Base-by-base conservation (phyloP, 2,113 vertebrate genomes). In the Bubo scandiacus region DNA sequence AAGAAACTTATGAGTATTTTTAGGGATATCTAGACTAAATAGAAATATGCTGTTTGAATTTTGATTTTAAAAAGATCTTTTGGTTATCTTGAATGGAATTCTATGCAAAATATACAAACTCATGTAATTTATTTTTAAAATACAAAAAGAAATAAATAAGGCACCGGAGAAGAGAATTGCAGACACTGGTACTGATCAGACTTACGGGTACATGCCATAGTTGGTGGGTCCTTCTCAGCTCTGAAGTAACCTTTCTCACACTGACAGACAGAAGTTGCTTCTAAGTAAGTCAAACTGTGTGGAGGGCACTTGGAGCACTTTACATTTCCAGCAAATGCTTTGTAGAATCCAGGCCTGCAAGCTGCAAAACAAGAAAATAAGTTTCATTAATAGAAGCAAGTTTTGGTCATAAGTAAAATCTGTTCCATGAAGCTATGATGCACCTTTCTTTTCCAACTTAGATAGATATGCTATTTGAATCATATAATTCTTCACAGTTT, bases 161-260 rank as follows among this genome's bases (percentile, higher is more conserved):
- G 34, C 22, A 86, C 12, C 84, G 36, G 11, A 71, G 45, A 89
- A 18, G 32, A 73, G 51, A 94, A 79, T 1, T 95, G 25, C 57
- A 95, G 90, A 47, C 47, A 58, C 12, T 26, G 80, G 11, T 75
- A 81, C 55, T 18, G 54, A 81, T 90, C 52, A 96, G 70, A 98
- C 99, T 99, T 98, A 99, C 99, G 98, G 96, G 99, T 99, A 95
- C 99, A 99, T 80, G 99, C 99, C 99, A 99, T 99, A 22, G 98
- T 99, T 54, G 99, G 98, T 42, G 99, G 99, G 93, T 99, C 99
- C 96, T 99, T 99, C 82, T 98, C 99, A 51, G 99, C 98, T 91
- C 99, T 98, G 98, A 98, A 99, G 97, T 99, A 99, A 72, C 98
- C 98, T 32, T 98, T 98, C 95, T 99, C 99, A 97, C 99, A 99